Evolutionary conservation across 2,888 invertebrate species (phyloP).

Genomic region (Philaethria dido): DNA sequence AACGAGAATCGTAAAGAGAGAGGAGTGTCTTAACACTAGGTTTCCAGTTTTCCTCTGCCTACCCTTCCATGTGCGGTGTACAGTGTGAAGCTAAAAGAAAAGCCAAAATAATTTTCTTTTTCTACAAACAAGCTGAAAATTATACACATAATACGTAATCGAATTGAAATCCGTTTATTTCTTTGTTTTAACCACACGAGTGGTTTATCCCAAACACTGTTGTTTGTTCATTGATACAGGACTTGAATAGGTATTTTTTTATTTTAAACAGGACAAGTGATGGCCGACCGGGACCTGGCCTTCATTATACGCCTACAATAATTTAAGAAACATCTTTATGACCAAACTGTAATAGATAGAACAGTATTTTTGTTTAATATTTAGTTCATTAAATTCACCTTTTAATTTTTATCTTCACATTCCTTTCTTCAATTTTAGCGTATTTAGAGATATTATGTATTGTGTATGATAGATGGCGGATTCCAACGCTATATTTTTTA

Average conservation of each 20-base stretch:
- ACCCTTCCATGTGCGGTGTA: no score
- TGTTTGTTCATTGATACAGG: background rate
- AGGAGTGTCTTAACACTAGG: no score
- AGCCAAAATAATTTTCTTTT: no score
- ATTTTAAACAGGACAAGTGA: background rate
- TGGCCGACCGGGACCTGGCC: background rate
- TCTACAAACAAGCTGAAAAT: no score
- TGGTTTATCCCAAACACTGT: conserved; percentile 11
- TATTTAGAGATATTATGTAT: no score
- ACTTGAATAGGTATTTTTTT: background rate
- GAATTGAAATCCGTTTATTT: background rate
- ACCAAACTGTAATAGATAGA: background rate
- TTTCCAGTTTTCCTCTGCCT: no score
- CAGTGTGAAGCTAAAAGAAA: no score
- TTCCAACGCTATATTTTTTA: background rate
- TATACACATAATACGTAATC: no score
- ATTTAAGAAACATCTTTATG: background rate
- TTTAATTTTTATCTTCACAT: background rate
- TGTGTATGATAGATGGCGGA: no score
- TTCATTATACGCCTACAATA: background rate
- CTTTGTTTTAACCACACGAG: background rate
- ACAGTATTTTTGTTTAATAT: background rate
- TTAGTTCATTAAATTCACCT: background rate
- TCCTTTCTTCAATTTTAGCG: no score
- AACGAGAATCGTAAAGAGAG: no score